phyloP scores from a whole-genome alignment of 2,113 vertebrate species.

The Epinephelus lanceolatus region DNA sequence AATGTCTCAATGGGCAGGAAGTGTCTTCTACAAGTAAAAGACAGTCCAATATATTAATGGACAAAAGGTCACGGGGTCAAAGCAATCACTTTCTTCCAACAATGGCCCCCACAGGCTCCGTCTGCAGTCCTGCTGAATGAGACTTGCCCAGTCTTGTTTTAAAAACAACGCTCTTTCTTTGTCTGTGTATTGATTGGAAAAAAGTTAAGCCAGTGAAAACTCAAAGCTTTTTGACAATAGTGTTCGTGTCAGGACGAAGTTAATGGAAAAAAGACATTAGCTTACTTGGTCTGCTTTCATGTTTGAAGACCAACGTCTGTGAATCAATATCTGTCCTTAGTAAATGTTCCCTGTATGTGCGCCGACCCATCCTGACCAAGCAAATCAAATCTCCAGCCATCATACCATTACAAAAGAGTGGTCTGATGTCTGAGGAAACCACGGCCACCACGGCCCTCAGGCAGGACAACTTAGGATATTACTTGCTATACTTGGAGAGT shows the following conservation, averaged over 20 bases:
- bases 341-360: slow-evolving; percentile 42
- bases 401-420: slow-evolving; percentile 63
- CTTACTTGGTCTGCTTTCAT: slow-evolving; percentile 21
- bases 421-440: slow-evolving; percentile 45
- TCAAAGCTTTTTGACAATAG: slow-evolving; percentile 24
- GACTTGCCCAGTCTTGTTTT: neutral
- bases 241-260: slow-evolving; percentile 12
- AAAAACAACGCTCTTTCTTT: slow-evolving; percentile 19
- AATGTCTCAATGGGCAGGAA: neutral
- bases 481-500: slow-evolving; percentile 24
- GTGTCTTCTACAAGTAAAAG: neutral
- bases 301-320: slow-evolving; percentile 44
- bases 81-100: neutral
- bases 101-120: neutral
- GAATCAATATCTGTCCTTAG: slow-evolving; percentile 60
- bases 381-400: slow-evolving; percentile 61
- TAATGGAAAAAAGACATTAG: slow-evolving; percentile 51
- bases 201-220: slow-evolving; percentile 21
- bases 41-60: slow-evolving; percentile 14
- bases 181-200: slow-evolving; percentile 29
- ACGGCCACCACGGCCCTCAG: slow-evolving; percentile 1
- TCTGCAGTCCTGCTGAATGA: neutral
- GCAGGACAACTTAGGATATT: slow-evolving; percentile 38
- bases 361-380: slow-evolving; percentile 21
- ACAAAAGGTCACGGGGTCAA: slow-evolving; percentile 1